A percentile compares a stretch with the other conserved stretches of the same genome.
phyloP scores from a whole-genome alignment of 1,140 invertebrate species.

The Thaumetopoea pityocampa region DNA sequence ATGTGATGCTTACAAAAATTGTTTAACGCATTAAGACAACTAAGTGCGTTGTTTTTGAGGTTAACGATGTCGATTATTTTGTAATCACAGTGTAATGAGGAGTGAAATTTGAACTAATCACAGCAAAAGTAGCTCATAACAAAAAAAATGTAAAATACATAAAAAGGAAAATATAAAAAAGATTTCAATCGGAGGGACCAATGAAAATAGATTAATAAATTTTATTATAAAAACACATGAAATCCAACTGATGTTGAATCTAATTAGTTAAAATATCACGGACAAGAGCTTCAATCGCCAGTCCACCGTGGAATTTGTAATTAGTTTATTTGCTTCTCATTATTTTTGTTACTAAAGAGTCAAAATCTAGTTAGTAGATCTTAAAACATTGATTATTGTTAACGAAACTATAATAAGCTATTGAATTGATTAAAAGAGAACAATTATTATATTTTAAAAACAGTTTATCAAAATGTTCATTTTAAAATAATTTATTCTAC shows the following conservation, averaged over 20 bases:
- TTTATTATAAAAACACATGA: too few relatives aligned
- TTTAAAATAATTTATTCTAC: background rate
- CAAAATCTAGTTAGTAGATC: constrained; percentile 12
- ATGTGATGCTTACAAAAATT: too few relatives aligned
- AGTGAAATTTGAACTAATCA: too few relatives aligned
- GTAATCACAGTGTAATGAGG: too few relatives aligned
- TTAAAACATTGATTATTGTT: constrained; percentile 31
- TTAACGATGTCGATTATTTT: too few relatives aligned
- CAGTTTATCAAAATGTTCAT: background rate
- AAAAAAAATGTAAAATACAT: too few relatives aligned
- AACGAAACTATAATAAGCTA: constrained; percentile 23
- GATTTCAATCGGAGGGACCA: too few relatives aligned
- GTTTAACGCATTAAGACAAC: too few relatives aligned
- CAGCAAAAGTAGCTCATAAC: too few relatives aligned
- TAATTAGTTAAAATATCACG: constrained; percentile 5
- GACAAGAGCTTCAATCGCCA: constrained; percentile 1
- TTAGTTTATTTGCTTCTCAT: constrained; percentile 17
- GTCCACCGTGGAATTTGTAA: background rate
- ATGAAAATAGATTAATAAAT: background rate
- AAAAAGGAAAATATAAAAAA: too few relatives aligned
- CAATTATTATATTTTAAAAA: constrained; percentile 13
- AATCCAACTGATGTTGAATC: too few relatives aligned
- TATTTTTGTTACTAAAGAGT: constrained; percentile 34
- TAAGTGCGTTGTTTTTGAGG: too few relatives aligned
- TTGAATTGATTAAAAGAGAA: constrained; percentile 31